These are phyloP conservation scores for Timandra comae DNA, from an alignment of 2,888 invertebrate species.

Conservation along the genomic window DNA sequence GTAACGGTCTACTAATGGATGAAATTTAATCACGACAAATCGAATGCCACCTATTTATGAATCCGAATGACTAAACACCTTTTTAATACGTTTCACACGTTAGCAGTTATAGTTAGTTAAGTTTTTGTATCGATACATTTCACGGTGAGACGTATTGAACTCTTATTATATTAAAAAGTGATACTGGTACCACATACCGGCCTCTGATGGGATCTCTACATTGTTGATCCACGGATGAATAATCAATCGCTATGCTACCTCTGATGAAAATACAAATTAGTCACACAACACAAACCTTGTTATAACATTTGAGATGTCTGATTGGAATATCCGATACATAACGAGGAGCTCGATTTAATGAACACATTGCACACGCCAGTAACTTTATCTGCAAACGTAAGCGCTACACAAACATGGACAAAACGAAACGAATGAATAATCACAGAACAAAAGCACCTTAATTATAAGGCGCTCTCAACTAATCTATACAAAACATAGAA, in stretches of 20 bases:
- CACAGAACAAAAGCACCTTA: slow-evolving; percentile 50
- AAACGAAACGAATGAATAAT: slow-evolving; percentile 31
- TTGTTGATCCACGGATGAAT: slow-evolving; percentile 74
- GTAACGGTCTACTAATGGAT: slow-evolving; percentile 71
- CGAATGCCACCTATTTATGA: slow-evolving; percentile 76
- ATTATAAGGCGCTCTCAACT: slow-evolving; percentile 62
- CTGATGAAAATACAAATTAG: slow-evolving; percentile 50
- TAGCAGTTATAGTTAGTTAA: slow-evolving; percentile 74
- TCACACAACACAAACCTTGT: slow-evolving; percentile 38
- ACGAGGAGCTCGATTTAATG: slow-evolving; percentile 11
- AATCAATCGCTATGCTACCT: slow-evolving; percentile 70
- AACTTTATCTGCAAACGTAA: slow-evolving; percentile 22
- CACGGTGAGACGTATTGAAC: slow-evolving; percentile 73
- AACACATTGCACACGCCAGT: slow-evolving; percentile 14
- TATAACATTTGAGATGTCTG: slow-evolving; percentile 31
- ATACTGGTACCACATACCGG: slow-evolving; percentile 65
- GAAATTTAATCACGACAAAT: slow-evolving; percentile 76
- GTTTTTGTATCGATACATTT: slow-evolving; percentile 74
- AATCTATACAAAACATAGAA: slow-evolving; percentile 58
- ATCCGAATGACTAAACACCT: slow-evolving; percentile 73
- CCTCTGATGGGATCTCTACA: slow-evolving; percentile 71
- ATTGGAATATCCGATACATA: slow-evolving; percentile 21
- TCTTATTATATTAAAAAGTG: slow-evolving; percentile 74
- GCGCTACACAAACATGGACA: slow-evolving; percentile 18
- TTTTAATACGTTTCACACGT: slow-evolving; percentile 78